Base-by-base conservation (phyloP, 2,113 vertebrate genomes). In the Verasper variegatus region DNA sequence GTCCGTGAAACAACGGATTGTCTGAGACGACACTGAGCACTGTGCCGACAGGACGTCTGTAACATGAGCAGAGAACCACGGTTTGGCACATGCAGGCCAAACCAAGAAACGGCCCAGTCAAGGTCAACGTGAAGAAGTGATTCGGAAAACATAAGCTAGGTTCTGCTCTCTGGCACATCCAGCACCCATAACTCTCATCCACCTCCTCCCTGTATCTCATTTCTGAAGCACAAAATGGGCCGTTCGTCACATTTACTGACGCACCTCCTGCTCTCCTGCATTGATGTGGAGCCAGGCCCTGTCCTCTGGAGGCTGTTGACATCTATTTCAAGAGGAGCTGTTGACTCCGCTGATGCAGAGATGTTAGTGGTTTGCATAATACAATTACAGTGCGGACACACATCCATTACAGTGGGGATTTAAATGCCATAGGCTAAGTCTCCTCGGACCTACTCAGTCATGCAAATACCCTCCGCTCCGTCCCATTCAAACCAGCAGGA, bases 301-400 rank as follows among this genome's bases (percentile, higher is more conserved):
- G 45, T 73, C 57, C 57, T 75, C n/a, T 0, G 31, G 24, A 64
- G 66, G 31, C 64, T 51, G 60, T 23, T 62, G 54, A 72, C 71
- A 67, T 83, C 37, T 14, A 58, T 79, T 76, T 79, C 55, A 74
- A 51, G 11, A 47, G 45, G n/a, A 62, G 68, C 57, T 27, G 23
- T 55, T 37, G 37, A 76, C 68, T 49, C 5, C 17, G 37, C 24
- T 35, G 47, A 75, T 31, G 71, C 49, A 49, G 42, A 20, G 35
- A 42, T 57, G 57, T 49, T 63, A 63, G 64, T 21, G 11, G 47
- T 71, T 68, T 71, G 61, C 52, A 76, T 71, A 73, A 80, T 60
- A n/a, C 23, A 74, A 55, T 84, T 80, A 78, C 31, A 82, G 82
- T 18, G 40, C 69, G 61, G 17, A 65, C n/a, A 66, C 26, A 49